These are phyloP conservation scores for Slavum lentiscoides DNA, from an alignment of 2,888 invertebrate species.

Conservation along the genomic window DNA sequence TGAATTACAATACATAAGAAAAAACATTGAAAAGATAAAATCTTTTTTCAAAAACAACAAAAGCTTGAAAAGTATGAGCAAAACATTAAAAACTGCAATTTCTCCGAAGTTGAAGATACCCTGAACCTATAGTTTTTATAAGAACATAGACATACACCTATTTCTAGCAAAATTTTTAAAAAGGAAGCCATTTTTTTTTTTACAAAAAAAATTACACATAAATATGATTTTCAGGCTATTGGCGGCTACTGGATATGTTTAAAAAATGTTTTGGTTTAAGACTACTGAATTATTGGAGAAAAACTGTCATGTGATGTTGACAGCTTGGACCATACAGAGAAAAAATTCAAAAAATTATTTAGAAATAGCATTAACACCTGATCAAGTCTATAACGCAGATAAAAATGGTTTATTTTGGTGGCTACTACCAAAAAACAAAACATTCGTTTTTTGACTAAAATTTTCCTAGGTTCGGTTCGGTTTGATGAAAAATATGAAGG, in stretches of 20 bases:
- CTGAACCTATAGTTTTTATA: constrained; percentile 7
- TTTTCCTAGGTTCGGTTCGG: too few species aligned
- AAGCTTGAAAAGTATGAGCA: too few species aligned
- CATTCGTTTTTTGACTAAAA: too few species aligned
- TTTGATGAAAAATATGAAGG: too few species aligned
- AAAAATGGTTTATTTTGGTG: too few species aligned
- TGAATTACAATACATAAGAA: too few species aligned
- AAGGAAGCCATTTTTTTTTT: not conserved
- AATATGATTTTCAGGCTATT: constrained; percentile 13
- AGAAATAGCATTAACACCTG: too few species aligned
- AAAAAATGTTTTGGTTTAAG: constrained; percentile 31
- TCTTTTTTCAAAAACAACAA: too few species aligned
- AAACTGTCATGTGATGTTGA: constrained; percentile 41
- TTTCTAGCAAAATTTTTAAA: not conserved
- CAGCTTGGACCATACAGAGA: constrained; percentile 5
- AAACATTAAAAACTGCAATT: constrained; percentile 2
- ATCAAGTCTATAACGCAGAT: too few species aligned
- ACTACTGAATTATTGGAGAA: constrained; percentile 37
- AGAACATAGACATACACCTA: constrained; percentile 14
- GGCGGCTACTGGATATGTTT: constrained; percentile 19
- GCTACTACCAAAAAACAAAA: too few species aligned
- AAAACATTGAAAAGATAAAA: too few species aligned
- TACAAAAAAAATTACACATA: constrained; percentile 2
- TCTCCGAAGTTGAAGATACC: constrained; percentile 16
- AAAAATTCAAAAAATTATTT: too few species aligned